Base-by-base conservation (phyloP, 1,140 invertebrate genomes). In the Formica selysi region DNA sequence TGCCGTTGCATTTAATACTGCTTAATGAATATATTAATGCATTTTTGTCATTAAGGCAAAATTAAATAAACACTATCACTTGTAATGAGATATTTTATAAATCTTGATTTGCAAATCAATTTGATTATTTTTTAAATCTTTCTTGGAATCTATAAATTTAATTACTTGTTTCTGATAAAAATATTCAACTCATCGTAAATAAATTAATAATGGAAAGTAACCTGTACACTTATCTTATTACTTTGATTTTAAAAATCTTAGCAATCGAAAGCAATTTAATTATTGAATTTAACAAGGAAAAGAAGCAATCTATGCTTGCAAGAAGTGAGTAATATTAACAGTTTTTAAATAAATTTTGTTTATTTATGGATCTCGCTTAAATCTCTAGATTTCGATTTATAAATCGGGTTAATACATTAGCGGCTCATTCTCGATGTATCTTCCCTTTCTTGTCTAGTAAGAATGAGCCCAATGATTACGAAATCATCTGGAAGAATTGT, bases 401-500 rank as follows among this genome's bases (percentile, higher is more conserved):
- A 38, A 73, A 73, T 61, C 38, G 38, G 7, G 1, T 8, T 26
- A 36, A 68, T 26, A 68, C 36, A 44, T 19, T 22, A 48, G n/a
- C 16, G 29, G 0, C 7, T 10, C 26, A 1, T 26, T n/a, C 11
- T 22, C 2, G 6, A 54, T 26, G 19, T 32, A 3, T 64, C 26
- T 61, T 76, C n/a, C 19, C 32, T 57, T 11, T 68, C 44, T 44
- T 44, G 13, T 48, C 3, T 57, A n/a, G 8, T 38, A 59, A 38
- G 41, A 87, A 70, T 32, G 3, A 10, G 11, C 26, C 19, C n/a
- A 81, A 48, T 19, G 62, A 61, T 87, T 89, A 85, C 36, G 68
- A 85, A 85, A 87, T 78, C 41, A 5, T 16, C 11, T 11, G 5
- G 19, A n/a, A 51, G 44, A 54, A 76, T 68, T 11, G 48, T 51